Base-by-base conservation (phyloP, 2,113 vertebrate genomes). In the Phaethornis superciliosus region DNA sequence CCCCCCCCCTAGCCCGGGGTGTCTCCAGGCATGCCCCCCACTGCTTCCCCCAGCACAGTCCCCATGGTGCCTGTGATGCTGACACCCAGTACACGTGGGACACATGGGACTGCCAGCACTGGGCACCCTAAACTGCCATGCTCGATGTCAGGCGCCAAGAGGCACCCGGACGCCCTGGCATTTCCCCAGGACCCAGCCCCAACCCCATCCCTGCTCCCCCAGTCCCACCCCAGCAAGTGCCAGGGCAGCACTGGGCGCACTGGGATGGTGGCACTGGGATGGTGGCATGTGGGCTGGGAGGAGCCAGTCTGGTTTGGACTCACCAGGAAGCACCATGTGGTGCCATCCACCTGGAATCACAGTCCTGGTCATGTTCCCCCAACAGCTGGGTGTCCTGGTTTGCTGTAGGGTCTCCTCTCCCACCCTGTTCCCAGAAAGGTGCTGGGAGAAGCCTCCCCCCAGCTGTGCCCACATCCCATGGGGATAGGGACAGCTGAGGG, bases 131-230 rank as follows among this genome's bases (percentile, higher is more conserved):
- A 44, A 7, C 21, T 7, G 23, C 22, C 21, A 35, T 44, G 18
- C 18, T 40, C 27, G 4, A 7, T 11, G 2, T 5, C 49, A 14
- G 0, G 0, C 4, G 20, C 21, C 15, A 7, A 5, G 19, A 2
- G 2, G 13, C 59, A 49, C 54, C 32, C 1, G 6, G 33, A 19
- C 63, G 32, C 27, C 5, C 5, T 3, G 6, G 42, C 5, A 0
- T 3, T 12, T 17, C 21, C 35, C 67, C 49, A 20, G 18, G 18
- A 15, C 15, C 28, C 56, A 30, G 12, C 14, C 22, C 6, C 14
- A 26, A 32, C 27, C 4, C 15, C 0, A 0, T 12, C 15, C 49
- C 28, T 9, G 1, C 33, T 32, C 21, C 44, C 16, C 5, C 5
- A 27, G n/a, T 47, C 20, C 47, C 37, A 40, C 40, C 23, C 1